A percentile compares a stretch with the other conserved stretches of the same genome.
These are phyloP conservation scores for Troides helena DNA, from an alignment of 2,888 invertebrate genomes.

Conservation along the genomic window DNA sequence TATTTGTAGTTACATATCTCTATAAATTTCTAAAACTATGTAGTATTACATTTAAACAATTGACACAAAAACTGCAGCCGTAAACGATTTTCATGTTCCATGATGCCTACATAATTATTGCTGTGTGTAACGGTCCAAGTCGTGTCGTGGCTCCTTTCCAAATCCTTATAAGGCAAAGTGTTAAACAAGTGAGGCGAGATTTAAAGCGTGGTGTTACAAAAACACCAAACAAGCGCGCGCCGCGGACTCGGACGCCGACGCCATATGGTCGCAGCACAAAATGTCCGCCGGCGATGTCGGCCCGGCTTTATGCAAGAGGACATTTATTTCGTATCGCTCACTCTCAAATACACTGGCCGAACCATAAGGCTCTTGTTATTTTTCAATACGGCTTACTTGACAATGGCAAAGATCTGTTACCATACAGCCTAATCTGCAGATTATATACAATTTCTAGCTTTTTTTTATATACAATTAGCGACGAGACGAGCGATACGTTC, in stretches of 20 bases:
- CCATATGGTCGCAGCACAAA: constrained; percentile 58
- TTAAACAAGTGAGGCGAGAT: constrained; percentile 46
- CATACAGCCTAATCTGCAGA: background rate
- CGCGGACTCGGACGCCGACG: constrained; percentile 35
- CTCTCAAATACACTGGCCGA: background rate
- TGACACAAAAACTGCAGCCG: background rate
- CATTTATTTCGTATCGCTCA: background rate
- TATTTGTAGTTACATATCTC: too few species aligned
- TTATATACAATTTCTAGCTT: too few species aligned
- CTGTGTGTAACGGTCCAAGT: constrained; percentile 54
- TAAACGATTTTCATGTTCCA: constrained; percentile 33
- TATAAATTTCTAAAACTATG: too few species aligned
- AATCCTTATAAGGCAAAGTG: constrained; percentile 56
- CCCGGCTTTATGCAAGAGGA: constrained; percentile 7
- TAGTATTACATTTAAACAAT: background rate
- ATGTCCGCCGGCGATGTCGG: constrained; percentile 37
- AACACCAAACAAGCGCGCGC: constrained; percentile 53
- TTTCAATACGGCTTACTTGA: background rate
- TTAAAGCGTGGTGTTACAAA: constrained; percentile 49
- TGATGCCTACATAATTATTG: constrained; percentile 48
- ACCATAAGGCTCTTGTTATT: background rate
- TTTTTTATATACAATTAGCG: too few species aligned
- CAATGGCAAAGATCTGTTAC: background rate
- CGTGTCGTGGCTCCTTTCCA: constrained; percentile 64
- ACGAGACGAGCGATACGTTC: too few species aligned